Conservation (phyloP, 2,113 vertebrate genomes). For the Emydocephalus ijimae region DNA sequence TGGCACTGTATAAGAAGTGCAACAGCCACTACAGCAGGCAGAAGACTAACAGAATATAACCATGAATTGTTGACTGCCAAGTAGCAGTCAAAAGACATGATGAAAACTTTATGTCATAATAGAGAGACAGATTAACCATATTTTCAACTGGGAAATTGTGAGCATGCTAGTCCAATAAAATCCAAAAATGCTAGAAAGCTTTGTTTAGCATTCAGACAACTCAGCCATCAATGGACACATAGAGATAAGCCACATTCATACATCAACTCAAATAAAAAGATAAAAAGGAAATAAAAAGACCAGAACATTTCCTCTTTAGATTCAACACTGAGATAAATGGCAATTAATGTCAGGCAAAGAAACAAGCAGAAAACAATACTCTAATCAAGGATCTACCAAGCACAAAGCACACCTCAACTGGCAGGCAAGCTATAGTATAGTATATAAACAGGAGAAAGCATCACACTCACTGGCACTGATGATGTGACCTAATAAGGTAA, state of each 20-base stretch:
- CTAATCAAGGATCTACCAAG: not conserved
- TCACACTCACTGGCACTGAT: not conserved
- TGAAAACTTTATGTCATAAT: not conserved
- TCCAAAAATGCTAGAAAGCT: not conserved
- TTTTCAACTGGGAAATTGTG: not conserved
- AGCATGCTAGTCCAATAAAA: not conserved
- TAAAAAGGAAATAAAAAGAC: not conserved
- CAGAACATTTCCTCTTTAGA: not conserved
- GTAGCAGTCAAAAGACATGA: not conserved
- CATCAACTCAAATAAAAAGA: not conserved
- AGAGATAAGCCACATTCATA: not conserved
- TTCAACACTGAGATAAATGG: not conserved
- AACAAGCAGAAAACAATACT: not conserved
- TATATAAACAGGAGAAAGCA: not conserved
- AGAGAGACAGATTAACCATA: not conserved
- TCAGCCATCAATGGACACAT: not conserved
- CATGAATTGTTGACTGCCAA: not conserved
- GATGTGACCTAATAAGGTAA: not conserved
- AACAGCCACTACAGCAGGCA: not conserved
- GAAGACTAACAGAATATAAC: not conserved
- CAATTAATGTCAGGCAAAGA: not conserved
- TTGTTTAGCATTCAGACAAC: not conserved
- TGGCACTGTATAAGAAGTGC: not conserved
- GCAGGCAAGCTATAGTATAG: not conserved
- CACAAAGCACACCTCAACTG: not conserved